Base-by-base conservation (phyloP, 92 coral and sea anemone species). In the Scolanthus callimorphus region DNA sequence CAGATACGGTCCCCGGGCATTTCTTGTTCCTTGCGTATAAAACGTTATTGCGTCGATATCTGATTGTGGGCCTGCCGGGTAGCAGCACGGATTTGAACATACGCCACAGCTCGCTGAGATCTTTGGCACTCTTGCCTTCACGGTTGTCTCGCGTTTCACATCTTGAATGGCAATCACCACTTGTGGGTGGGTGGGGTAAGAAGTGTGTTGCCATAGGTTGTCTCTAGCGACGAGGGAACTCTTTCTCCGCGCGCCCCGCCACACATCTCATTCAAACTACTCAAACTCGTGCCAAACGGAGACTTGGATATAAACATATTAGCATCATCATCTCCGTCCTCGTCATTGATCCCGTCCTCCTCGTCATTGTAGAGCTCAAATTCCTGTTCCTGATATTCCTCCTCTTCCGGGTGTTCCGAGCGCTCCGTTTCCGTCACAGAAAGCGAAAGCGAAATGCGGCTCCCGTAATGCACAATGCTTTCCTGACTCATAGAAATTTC, bases 311-410 rank as follows among this genome's bases (percentile, higher is more conserved):
- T 31, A 19, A 54, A 67, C 30, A 59, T 50, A 26, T 24, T 54
- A 1, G 38, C 39, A 0, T 52, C 26, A 20, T 67, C 63, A 6
- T 24, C 31, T 31, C 55, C 74, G 9, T 55, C 51, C 24, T 67
- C 74, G 45, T 67, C 74, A 37, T 59, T 29, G 12, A 67, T 47
- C 20, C 74, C 74, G 19, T 59, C 62, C 39, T 67, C 74, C 27
- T 67, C 74, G 25, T 30, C 57, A 50, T 63, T 67, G 45, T 67
- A 67, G 3, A 54, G 4, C 52, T 46, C 74, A 43, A 59, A 52
- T 38, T 67, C 57, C 17, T 31, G 27, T 21, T 59, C 57, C 10
- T 20, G 28, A 19, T 67, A 54, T 31, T 67, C 63, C 49, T 55
- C 57, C 57, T 67, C 74, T 25, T 30, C 50, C 29, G 39, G 62